Evolutionary conservation across 2,797 vertebrate genomes (phyloP).

Genomic region (Thripadectes ignobilis): DNA sequence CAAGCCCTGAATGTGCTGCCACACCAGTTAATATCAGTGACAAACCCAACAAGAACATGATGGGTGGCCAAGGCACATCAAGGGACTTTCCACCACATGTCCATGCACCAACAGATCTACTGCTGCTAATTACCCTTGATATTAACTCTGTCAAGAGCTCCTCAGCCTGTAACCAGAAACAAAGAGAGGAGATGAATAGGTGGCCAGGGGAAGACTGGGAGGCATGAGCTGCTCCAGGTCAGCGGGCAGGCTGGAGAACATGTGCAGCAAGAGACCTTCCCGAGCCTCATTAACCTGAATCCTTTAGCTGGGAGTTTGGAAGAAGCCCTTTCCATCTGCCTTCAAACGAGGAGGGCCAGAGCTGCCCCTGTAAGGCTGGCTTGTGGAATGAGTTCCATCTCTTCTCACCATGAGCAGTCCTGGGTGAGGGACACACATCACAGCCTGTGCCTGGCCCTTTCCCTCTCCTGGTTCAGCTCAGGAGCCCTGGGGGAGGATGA

Average conservation of each 20-base stretch:
- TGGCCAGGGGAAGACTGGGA: not conserved
- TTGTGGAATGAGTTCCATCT: not conserved
- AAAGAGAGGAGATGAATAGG: not conserved
- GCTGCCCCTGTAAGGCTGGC: not conserved
- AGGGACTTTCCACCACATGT: fast-evolving
- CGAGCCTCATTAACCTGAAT: not conserved
- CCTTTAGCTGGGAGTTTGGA: not conserved
- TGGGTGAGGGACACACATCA: fast-evolving
- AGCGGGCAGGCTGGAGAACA: not conserved
- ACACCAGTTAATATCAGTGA: fast-evolving
- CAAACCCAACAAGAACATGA: not conserved
- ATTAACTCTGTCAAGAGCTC: not conserved
- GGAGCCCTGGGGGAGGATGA: slow-evolving; percentile 15
- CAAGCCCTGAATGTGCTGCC: not conserved
- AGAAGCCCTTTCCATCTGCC: slow-evolving; percentile 25
- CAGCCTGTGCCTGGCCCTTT: not conserved
- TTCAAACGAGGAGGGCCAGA: not conserved
- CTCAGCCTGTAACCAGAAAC: not conserved
- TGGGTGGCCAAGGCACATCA: fast-evolving
- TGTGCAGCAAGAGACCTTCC: not conserved
- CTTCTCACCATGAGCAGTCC: not conserved
- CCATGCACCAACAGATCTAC: not conserved
- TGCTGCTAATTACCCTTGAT: not conserved
- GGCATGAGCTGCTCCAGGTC: not conserved
- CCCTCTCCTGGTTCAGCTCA: not conserved